phyloP scores from a whole-genome alignment of 2,113 vertebrate species.

The Blennius ocellaris region DNA sequence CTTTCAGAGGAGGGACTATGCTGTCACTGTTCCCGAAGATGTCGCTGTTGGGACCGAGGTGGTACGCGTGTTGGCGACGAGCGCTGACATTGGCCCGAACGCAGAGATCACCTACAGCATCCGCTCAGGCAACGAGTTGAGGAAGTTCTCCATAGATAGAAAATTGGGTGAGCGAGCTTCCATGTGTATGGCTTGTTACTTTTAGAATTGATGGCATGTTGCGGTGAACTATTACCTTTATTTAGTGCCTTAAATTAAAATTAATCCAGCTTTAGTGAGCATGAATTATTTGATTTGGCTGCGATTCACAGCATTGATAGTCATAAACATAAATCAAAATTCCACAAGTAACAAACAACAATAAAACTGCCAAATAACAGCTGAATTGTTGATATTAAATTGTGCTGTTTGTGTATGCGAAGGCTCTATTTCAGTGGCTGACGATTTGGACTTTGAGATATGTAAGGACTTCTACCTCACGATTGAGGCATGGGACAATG shows the following conservation, averaged over 20 bases:
- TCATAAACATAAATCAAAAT: background rate
- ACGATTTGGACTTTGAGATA: conserved; percentile 92
- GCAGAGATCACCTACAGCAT: conserved; percentile 93
- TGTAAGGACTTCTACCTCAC: conserved; percentile 95
- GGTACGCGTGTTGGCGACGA: conserved; percentile 91
- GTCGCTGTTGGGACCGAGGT: conserved; percentile 89
- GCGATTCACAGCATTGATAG: background rate
- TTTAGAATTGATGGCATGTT: background rate
- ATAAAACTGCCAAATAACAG: background rate
- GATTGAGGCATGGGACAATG: conserved; percentile 94
- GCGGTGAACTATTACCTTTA: background rate
- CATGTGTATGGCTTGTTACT: background rate
- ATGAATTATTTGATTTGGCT: no score
- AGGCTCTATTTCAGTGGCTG: conserved; percentile 91
- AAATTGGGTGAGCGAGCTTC: conserved; percentile 82
- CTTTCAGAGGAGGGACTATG: conserved; percentile 93
- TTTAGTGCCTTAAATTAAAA: no score
- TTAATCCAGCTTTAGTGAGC: no score
- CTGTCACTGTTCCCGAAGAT: conserved; percentile 91
- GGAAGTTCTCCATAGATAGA: conserved; percentile 90
- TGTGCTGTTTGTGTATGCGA: conserved; percentile 27
- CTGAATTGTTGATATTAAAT: background rate
- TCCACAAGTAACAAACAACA: background rate
- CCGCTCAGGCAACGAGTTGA: conserved; percentile 92
- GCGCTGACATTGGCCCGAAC: conserved; percentile 93